phyloP scores from a whole-genome alignment of 2,113 vertebrate genomes.

The Megaceryle maxima region DNA sequence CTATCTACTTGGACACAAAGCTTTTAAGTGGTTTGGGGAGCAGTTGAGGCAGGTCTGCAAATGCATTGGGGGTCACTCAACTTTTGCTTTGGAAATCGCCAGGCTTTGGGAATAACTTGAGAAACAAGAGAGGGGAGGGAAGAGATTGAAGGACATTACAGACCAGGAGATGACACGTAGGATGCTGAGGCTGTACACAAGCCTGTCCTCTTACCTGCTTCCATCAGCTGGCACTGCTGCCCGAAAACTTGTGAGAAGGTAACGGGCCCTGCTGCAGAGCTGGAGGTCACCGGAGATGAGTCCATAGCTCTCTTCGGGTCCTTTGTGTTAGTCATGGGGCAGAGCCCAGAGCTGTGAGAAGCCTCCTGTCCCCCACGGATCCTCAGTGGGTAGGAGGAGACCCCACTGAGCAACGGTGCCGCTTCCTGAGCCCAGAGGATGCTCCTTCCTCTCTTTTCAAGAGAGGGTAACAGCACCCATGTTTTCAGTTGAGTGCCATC shows the following conservation, averaged over 20 bases:
- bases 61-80: neutral
- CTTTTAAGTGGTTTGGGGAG: neutral
- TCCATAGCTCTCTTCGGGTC: slow-evolving; percentile 64
- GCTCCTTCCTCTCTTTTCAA: neutral
- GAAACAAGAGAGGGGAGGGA: no score
- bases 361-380: fast-evolving
- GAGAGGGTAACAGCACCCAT: fast-evolving
- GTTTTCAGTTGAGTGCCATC: fast-evolving
- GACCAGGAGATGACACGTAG: neutral
- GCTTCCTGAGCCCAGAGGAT: fast-evolving
- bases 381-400: neutral
- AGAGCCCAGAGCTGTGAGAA: neutral
- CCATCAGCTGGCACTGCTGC: slow-evolving; percentile 81
- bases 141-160: fast-evolving
- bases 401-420: fast-evolving
- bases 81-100: neutral
- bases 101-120: neutral
- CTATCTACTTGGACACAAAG: neutral
- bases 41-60: neutral
- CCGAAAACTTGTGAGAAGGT: slow-evolving; percentile 82
- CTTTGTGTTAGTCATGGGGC: slow-evolving; percentile 1
- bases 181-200: fast-evolving
- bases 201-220: slow-evolving; percentile 67
- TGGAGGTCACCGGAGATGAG: neutral
- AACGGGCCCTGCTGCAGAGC: slow-evolving; percentile 17